Evolutionary conservation across 2,113 vertebrate genomes (phyloP).

Genomic region (Plotosus lineatus): DNA sequence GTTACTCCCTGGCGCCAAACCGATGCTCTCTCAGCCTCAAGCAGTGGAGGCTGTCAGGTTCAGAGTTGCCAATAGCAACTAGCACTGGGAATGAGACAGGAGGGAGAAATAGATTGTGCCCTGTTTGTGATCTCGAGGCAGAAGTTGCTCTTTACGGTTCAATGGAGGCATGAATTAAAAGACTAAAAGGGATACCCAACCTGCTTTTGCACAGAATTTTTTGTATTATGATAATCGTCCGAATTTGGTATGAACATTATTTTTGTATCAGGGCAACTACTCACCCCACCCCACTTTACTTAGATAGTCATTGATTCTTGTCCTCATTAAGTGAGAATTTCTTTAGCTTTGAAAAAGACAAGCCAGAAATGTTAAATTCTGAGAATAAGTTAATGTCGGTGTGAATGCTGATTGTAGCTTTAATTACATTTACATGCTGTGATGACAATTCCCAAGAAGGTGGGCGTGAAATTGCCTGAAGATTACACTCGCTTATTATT

Average conservation of each 20-base stretch:
- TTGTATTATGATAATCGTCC: not conserved
- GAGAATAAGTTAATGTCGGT: not conserved
- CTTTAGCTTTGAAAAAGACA: not conserved
- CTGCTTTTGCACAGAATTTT: no score
- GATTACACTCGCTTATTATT: no score
- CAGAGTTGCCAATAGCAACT: constrained; percentile 42
- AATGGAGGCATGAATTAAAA: not conserved
- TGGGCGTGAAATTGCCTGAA: no score
- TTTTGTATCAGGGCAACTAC: not conserved
- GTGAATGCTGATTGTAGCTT: not conserved
- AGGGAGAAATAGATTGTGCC: not conserved
- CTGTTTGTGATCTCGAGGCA: constrained; percentile 10
- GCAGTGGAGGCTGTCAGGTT: constrained; percentile 18
- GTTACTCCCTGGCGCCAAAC: constrained; percentile 54
- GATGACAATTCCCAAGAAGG: no score
- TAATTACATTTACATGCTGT: no score
- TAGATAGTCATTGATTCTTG: not conserved
- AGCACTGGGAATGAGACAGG: not conserved
- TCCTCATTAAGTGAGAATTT: not conserved
- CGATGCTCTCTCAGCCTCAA: constrained; percentile 17
- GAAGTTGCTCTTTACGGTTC: constrained; percentile 1
- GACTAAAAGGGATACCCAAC: not conserved
- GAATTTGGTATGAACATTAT: not conserved
- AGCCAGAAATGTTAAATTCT: not conserved
- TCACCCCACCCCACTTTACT: not conserved